Base-by-base conservation (phyloP, 2,888 invertebrate genomes). In the Folsomia manolachei region DNA sequence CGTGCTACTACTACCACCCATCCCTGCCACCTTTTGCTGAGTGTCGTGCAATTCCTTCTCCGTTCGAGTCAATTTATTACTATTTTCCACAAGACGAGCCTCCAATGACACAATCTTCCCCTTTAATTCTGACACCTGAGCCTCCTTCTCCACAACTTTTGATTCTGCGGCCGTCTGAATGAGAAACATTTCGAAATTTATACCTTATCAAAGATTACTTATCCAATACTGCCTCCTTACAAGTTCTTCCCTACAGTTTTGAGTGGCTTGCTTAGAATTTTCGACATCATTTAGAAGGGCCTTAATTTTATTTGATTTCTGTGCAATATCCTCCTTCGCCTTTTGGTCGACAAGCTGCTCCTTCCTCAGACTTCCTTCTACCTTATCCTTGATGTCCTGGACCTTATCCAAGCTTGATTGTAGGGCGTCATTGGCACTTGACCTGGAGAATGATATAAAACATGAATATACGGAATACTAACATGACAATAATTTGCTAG, bases 61-160 rank as follows among this genome's bases (percentile, higher is more conserved):
- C 1, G 78, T 23, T 61, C 77, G 74, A 9, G 76, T 74, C 25
- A 75, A 73, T 27, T 71, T 68, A 27, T 74, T 78, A 18, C 66
- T 71, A 51, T 78, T 79, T 52, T 80, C 80, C 1, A 75, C 72
- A 4, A 79, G 68, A 72, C 79, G 80, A 39, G 79, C 80, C 71
- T 79, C 74, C 21, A 80, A 70, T 14, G 78, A 77, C 21, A 74
- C 73, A 65, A 80, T 67, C 70, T 79, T 78, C 19, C 76, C 74
- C 60, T 80, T 80, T 21, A 78, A 61, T 18, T 78, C 76, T 21
- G 72, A 39, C 26, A 79, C 71, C 63, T 80, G 79, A 26, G 72
- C 74, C 1, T 77, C 76, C 27, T 69, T 72, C 23, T 67, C 61
- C 18, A 74, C 73, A n/a, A 69, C 2, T 56, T 75, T 78, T 1